Evolutionary conservation across 2,888 invertebrate genomes (phyloP).

Genomic region (Megaustenia siamemsis): DNA sequence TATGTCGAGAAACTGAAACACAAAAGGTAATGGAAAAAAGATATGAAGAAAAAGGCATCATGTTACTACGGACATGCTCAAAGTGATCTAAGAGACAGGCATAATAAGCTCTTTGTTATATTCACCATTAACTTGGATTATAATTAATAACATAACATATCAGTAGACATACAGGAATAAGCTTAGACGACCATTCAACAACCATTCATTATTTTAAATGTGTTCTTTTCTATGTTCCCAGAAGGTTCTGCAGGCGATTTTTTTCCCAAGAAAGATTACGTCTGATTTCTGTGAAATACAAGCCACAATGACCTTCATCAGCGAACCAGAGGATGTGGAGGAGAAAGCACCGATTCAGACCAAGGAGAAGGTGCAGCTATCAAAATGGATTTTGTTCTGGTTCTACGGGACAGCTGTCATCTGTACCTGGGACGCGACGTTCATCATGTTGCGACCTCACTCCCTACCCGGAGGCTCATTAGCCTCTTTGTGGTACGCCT

Average conservation of each 20-base stretch:
- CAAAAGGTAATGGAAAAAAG: no score
- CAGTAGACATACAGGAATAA: no score
- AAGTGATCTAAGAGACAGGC: no score
- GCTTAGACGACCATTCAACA: no score
- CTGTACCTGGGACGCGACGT: constrained; percentile 72
- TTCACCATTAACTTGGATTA: no score
- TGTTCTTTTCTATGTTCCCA: not conserved
- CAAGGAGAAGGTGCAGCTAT: constrained; percentile 52
- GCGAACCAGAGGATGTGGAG: not conserved
- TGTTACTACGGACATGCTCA: no score
- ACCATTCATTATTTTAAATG: not conserved
- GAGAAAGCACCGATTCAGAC: not conserved
- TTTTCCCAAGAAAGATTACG: not conserved
- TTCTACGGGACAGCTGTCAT: constrained; percentile 66
- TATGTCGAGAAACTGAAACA: no score
- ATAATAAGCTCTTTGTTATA: no score
- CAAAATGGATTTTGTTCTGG: constrained; percentile 69
- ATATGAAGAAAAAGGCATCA: no score
- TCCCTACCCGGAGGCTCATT: constrained; percentile 67
- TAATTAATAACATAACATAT: no score
- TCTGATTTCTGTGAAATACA: no score
- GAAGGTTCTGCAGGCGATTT: not conserved
- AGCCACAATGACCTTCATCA: not conserved
- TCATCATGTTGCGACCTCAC: constrained; percentile 70
- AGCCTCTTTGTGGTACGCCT: constrained; percentile 64